A percentile compares a stretch with the other conserved stretches of the same genome.
Conservation (phyloP, 1,140 invertebrate genomes). For the Aphis craccivora region DNA sequence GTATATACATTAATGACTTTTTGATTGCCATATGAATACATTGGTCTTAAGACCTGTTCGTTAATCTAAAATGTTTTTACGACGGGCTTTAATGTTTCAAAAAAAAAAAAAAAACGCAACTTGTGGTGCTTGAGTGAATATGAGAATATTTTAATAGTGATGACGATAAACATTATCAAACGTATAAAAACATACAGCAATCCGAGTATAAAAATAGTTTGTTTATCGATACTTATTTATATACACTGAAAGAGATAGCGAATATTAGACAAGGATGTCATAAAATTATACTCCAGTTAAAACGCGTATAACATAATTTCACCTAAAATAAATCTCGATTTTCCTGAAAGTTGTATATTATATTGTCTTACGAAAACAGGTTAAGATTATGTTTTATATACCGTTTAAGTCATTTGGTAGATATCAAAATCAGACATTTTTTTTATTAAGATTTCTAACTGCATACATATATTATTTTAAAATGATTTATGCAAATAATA, state of each 20-base stretch:
- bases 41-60: background rate
- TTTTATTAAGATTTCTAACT: background rate
- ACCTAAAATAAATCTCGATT: slow-evolving; percentile 2
- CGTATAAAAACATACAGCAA: background rate
- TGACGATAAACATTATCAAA: background rate
- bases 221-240: background rate
- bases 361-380: background rate
- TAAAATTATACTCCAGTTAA: background rate
- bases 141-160: background rate
- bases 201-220: slow-evolving; percentile 17
- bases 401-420: background rate
- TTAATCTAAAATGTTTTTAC: slow-evolving; percentile 25
- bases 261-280: background rate
- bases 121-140: slow-evolving; percentile 10
- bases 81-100: background rate
- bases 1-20: slow-evolving; percentile 28
- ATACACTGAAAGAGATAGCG: background rate
- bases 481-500: background rate
- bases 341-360: background rate
- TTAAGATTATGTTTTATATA: background rate
- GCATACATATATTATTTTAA: background rate
- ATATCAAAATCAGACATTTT: background rate
- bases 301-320: too few relatives aligned
- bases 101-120: background rate
- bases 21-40: slow-evolving; percentile 10